Conservation (phyloP, 2,888 invertebrate species). For the Flexamia atlantica region DNA sequence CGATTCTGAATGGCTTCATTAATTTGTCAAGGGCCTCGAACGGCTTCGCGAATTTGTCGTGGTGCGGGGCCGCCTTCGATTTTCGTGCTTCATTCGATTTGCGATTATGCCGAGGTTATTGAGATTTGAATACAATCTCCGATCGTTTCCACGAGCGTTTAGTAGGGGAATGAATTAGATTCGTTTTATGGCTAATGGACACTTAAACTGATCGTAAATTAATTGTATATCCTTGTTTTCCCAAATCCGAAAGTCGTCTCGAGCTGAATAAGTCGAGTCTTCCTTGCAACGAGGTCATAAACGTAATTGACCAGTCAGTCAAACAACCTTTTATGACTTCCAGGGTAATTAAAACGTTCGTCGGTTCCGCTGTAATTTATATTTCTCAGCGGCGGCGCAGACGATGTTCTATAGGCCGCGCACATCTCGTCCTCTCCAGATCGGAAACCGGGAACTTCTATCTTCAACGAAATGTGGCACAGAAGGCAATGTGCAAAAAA, state of each 20-base stretch:
- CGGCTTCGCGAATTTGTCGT: conserved; percentile 54
- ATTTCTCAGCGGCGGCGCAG: background rate
- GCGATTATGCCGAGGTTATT: conserved; percentile 39
- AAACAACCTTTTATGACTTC: background rate
- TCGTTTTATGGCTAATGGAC: too few species aligned
- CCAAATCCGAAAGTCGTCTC: too few species aligned
- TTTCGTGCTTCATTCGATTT: conserved; percentile 19
- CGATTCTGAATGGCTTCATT: conserved; percentile 58
- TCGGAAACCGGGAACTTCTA: background rate
- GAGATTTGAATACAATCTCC: conserved; percentile 32
- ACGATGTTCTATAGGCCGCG: background rate
- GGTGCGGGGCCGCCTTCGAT: conserved; percentile 14
- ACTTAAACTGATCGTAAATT: too few species aligned
- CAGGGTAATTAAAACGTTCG: background rate
- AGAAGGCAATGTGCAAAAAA: conserved; percentile 11
- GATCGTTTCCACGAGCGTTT: background rate
- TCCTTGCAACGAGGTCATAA: background rate
- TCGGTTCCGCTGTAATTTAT: background rate
- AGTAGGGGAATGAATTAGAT: too few species aligned
- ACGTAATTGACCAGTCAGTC: background rate
- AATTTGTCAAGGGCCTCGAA: conserved; percentile 51
- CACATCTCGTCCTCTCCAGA: background rate
- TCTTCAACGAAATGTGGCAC: conserved; percentile 1
- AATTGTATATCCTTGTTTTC: too few species aligned
- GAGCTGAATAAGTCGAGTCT: background rate